Evolutionary conservation across 2,113 vertebrate species (phyloP).

Genomic region (Oenanthe oenanthe): DNA sequence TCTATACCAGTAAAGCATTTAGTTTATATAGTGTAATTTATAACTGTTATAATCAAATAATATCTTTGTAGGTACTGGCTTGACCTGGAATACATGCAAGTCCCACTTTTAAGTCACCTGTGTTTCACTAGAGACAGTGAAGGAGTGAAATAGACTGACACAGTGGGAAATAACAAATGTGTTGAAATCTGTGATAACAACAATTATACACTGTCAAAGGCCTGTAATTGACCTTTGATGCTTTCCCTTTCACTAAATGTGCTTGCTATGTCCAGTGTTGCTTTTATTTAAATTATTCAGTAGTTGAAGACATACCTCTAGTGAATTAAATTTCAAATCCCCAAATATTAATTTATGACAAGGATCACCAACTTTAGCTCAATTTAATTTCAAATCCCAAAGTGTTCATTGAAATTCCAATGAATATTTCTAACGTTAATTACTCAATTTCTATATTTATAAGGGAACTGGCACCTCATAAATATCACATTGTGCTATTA

Average conservation of each 20-base stretch:
- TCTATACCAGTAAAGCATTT: not conserved
- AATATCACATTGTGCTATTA: constrained; percentile 73
- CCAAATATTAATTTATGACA: constrained; percentile 59
- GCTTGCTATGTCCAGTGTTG: not conserved
- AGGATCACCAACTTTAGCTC: constrained; percentile 61
- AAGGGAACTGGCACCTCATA: constrained; percentile 57
- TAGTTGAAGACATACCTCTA: not conserved
- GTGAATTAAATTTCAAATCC: constrained; percentile 14
- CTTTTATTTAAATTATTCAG: not conserved
- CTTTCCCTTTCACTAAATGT: not conserved
- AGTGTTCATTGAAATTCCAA: constrained; percentile 53
- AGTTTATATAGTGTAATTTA: not conserved
- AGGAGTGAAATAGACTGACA: not conserved
- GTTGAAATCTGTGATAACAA: not conserved
- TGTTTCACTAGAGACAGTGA: not conserved
- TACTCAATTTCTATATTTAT: constrained; percentile 74
- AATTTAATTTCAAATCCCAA: constrained; percentile 64
- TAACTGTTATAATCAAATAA: not conserved
- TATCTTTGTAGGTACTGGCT: not conserved
- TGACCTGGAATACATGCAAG: not conserved
- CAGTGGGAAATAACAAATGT: not conserved
- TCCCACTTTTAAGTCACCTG: not conserved
- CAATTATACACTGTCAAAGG: not conserved
- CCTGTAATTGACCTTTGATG: not conserved
- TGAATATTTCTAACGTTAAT: constrained; percentile 69